Evolutionary conservation across 2,888 invertebrate genomes (phyloP), one percentile per base, ranked within the genome.

Genomic region (Hypsopygia costalis): DNA sequence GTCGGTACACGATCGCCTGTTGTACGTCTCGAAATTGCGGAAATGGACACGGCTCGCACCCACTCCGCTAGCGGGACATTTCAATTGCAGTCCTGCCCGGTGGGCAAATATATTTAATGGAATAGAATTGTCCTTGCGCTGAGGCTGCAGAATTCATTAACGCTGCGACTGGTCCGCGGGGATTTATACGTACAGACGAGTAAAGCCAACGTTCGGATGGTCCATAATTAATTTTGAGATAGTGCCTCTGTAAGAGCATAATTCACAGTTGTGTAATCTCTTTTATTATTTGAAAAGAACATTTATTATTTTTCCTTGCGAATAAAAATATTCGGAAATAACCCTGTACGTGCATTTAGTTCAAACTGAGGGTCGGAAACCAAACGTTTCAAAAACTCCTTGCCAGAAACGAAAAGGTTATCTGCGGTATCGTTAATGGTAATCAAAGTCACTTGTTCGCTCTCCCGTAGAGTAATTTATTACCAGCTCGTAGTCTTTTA

Each of bases 1-100:
- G 87, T 87, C 86, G 78, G 83, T 75, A 81, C 85, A 85, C 83
- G 81, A 86, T 87, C 77, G 74, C 77, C 80, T 78, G 75, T 75
- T 77, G 78, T 80, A 77, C 81, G 78, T 81, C 79, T 81, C 72
- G 82, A 81, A 82, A 87, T 85, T 85, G 83, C 83, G 87, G 86
- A 87, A 87, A 86, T 83, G 80, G 78, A 82, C 78, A 69, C 71
- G 67, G 73, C 72, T 78, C 63, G 80, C 82, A 81, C 81, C 77
- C 81, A 80, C 77, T 74, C 62, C 62, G 70, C 70, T 80, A 75
- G 80, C 80, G 81, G 81, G 83, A 86, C 83, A 81, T 87, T 86
- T 86, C 87, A 83, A 87, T 86, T 83, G 81, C 79, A 61, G 69
- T 69, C 66, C 52, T 51, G 63, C 64, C 74, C 64, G 64, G 64